Percentiles rank a stretch among this genome's conserved stretches.
Conservation (phyloP, 1,140 invertebrate genomes). For the Brachystomella parvula region DNA sequence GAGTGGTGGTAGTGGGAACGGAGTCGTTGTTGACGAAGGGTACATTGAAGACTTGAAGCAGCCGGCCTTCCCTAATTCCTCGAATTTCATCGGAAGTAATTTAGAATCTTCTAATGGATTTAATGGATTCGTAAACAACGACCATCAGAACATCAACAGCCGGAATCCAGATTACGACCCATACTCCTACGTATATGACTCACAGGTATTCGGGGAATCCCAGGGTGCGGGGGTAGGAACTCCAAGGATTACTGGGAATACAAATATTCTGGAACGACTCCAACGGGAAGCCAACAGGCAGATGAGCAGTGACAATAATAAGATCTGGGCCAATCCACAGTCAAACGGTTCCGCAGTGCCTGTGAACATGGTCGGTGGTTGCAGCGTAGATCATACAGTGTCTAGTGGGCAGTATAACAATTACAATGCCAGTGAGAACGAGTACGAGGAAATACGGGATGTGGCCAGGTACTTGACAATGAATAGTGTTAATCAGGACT, state of each 20-base stretch:
- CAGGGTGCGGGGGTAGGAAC: background rate
- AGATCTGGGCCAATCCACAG: background rate
- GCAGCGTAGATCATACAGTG: background rate
- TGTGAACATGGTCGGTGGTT: background rate
- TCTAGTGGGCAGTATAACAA: background rate
- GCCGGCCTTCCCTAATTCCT: background rate
- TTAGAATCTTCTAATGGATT: too few species aligned
- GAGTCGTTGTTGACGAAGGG: constrained; percentile 34
- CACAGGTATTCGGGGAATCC: constrained; percentile 20
- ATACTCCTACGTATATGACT: constrained; percentile 38
- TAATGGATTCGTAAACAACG: too few species aligned
- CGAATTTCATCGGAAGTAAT: background rate
- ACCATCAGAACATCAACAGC: background rate
- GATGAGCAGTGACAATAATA: background rate
- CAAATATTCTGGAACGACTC: constrained; percentile 10
- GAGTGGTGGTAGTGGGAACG: background rate
- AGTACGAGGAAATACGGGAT: constrained; percentile 37
- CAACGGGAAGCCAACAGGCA: background rate
- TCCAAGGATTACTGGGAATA: background rate
- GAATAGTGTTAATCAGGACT: background rate
- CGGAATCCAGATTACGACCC: constrained; percentile 30
- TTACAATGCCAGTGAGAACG: constrained; percentile 26
- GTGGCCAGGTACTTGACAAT: constrained; percentile 36
- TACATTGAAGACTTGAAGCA: constrained; percentile 38
- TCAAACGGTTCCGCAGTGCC: background rate